Conservation (phyloP, 2,113 vertebrate genomes). For the Tyto alba region DNA sequence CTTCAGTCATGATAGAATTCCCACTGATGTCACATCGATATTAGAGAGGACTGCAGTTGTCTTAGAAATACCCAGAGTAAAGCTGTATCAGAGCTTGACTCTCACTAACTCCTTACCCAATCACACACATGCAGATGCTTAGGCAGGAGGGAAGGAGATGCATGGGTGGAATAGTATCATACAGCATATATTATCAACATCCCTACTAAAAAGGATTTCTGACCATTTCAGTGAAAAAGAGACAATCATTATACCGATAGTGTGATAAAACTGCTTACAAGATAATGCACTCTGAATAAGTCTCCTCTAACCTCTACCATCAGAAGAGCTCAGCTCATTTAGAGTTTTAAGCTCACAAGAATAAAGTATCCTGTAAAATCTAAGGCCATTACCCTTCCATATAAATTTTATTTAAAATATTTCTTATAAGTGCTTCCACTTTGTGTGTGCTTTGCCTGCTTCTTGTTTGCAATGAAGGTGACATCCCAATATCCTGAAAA, state of each 20-base stretch:
- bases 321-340: background rate
- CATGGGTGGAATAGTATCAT: background rate
- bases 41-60: background rate
- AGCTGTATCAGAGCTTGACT: background rate
- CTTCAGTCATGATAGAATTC: background rate
- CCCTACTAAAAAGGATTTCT: background rate
- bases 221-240: background rate
- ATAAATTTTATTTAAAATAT: background rate
- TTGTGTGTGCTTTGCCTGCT: background rate
- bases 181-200: background rate
- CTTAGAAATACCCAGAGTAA: background rate
- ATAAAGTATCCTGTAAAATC: background rate
- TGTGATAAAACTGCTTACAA: background rate
- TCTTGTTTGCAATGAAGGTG: rapidly evolving
- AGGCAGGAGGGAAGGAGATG: background rate
- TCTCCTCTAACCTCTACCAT: background rate
- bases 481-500: background rate
- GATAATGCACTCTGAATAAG: background rate
- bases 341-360: background rate
- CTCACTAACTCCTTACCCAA: background rate
- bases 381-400: background rate
- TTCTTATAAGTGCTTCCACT: background rate
- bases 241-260: background rate
- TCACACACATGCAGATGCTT: background rate
- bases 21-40: background rate